Percentiles rank a stretch among this genome's conserved stretches.
phyloP scores from a whole-genome alignment of 2,888 invertebrate species.

The Chydorus sphaericus region DNA sequence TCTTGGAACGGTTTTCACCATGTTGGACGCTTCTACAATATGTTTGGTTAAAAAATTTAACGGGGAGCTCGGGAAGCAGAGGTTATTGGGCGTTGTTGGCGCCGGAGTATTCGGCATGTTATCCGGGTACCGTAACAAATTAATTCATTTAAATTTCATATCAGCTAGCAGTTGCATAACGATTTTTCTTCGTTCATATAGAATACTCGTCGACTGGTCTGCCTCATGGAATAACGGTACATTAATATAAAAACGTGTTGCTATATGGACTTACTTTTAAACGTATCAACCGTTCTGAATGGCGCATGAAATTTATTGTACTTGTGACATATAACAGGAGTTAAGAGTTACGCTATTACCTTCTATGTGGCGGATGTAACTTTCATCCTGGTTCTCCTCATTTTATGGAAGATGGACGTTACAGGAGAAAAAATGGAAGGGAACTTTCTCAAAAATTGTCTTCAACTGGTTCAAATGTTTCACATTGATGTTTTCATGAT shows the following conservation, averaged over 20 bases:
- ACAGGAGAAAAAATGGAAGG: conserved; percentile 34
- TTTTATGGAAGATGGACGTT: conserved; percentile 47
- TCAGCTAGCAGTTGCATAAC: no score
- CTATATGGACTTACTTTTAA: not conserved
- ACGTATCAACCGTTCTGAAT: not conserved
- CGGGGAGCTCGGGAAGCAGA: conserved; percentile 65
- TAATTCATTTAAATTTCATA: no score
- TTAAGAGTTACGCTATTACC: conserved; percentile 75
- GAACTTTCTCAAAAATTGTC: conserved; percentile 30
- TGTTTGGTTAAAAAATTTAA: conserved; percentile 65
- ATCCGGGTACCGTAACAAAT: no score
- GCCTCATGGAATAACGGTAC: not conserved
- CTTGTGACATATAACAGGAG: conserved; percentile 42
- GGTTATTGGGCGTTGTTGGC: conserved; percentile 62
- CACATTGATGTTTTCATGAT: conserved; percentile 65
- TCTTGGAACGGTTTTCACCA: conserved; percentile 68
- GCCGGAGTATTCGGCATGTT: conserved; percentile 41
- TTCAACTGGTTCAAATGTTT: conserved; percentile 40
- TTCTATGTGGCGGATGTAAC: conserved; percentile 65
- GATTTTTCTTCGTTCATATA: no score
- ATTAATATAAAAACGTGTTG: not conserved
- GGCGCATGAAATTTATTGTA: not conserved
- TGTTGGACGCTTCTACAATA: conserved; percentile 75
- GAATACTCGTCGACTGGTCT: not conserved
- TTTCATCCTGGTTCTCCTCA: conserved; percentile 47